These are phyloP conservation scores for Abrostola tripartita DNA, from an alignment of 2,888 invertebrate species.

Conservation along the genomic window DNA sequence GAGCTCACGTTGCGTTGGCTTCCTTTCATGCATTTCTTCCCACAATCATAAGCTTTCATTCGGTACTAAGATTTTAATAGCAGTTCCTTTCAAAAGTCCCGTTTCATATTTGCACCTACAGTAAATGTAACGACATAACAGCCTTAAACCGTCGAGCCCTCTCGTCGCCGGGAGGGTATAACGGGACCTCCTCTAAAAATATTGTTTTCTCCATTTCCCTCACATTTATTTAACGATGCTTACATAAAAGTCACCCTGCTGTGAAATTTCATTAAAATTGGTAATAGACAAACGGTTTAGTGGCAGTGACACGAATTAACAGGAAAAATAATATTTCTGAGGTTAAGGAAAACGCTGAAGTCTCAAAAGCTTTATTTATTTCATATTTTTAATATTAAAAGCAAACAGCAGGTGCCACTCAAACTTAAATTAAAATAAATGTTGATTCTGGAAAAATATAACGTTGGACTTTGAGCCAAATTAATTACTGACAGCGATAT, in stretches of 20 bases:
- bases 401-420: slow-evolving; percentile 6
- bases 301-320: slow-evolving; percentile 28
- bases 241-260: slow-evolving; percentile 45
- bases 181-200: slow-evolving; percentile 39
- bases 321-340: slow-evolving; percentile 18
- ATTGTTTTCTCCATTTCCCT: slow-evolving; percentile 45
- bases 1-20: background rate
- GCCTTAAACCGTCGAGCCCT: slow-evolving; percentile 29
- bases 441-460: slow-evolving; percentile 24
- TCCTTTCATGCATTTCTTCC: background rate
- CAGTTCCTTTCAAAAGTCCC: too few species aligned
- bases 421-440: slow-evolving; percentile 29
- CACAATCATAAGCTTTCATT: background rate
- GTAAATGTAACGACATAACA: slow-evolving; percentile 23
- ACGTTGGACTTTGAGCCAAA: slow-evolving; percentile 12
- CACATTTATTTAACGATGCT: slow-evolving; percentile 50
- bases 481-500: slow-evolving; percentile 30
- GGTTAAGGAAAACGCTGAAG: background rate
- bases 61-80: background rate
- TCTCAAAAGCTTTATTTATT: slow-evolving; percentile 21
- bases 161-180: slow-evolving; percentile 11
- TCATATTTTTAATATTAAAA: slow-evolving; percentile 22
- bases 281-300: slow-evolving; percentile 20
- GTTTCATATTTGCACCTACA: background rate
- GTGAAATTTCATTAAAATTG: slow-evolving; percentile 53